Conservation (phyloP, 2,113 vertebrate species). For the Dasyornis broadbenti region DNA sequence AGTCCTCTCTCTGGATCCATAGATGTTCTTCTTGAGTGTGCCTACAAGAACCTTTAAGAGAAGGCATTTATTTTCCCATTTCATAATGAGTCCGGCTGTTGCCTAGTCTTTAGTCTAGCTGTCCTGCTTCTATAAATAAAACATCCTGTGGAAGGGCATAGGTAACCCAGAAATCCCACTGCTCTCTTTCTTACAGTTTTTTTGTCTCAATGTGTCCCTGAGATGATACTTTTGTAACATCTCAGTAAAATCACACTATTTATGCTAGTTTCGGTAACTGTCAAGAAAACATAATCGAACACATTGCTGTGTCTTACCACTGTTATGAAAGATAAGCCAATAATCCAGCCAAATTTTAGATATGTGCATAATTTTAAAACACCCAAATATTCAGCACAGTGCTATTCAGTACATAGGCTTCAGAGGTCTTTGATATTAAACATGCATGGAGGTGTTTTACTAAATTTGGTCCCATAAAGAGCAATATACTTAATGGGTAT, state of each 20-base stretch:
- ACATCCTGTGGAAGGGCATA: not conserved
- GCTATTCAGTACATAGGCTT: not conserved
- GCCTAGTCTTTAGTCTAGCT: not conserved
- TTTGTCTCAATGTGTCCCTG: not conserved
- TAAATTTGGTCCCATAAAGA: not conserved
- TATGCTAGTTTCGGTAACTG: not conserved
- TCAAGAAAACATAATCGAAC: not conserved
- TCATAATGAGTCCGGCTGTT: not conserved
- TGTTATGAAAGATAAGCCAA: not conserved
- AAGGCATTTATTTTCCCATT: not conserved
- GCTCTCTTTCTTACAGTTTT: not conserved
- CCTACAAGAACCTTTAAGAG: not conserved
- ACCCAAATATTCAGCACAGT: fast-evolving
- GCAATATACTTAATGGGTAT: not conserved
- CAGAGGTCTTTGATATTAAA: not conserved
- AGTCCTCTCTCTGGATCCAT: not conserved
- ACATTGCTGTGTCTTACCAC: not conserved
- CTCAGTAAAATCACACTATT: not conserved
- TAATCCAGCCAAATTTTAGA: not conserved
- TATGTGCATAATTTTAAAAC: not conserved
- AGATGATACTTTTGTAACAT: not conserved
- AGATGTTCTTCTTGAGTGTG: not conserved
- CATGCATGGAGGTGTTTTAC: not conserved
- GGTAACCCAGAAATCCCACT: not conserved
- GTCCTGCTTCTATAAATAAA: not conserved